A percentile compares a stretch with the other conserved stretches of the same genome.
These are phyloP conservation scores for Sus cebifrons DNA, from an alignment of 2,797 vertebrate genomes.

Conservation along the genomic window DNA sequence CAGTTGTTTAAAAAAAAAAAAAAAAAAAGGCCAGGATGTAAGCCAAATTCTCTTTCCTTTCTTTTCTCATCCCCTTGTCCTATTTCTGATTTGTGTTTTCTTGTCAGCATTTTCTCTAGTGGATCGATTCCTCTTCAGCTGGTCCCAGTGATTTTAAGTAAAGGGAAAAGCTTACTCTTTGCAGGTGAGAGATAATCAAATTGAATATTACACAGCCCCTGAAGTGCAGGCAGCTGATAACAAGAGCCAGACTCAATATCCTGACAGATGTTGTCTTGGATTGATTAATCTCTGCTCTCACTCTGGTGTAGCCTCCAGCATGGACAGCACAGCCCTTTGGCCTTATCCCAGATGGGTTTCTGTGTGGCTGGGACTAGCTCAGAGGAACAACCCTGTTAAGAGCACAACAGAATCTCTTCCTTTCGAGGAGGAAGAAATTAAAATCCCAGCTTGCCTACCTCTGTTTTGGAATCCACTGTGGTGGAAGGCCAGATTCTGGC, in stretches of 20 bases:
- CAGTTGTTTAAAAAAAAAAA: slow-evolving; percentile 48
- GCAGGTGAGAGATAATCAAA: slow-evolving; percentile 91
- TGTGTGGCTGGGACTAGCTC: slow-evolving; percentile 74
- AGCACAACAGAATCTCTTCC: slow-evolving; percentile 45
- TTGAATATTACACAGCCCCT: slow-evolving; percentile 92
- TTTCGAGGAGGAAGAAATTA: slow-evolving; percentile 65
- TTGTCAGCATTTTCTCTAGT: slow-evolving; percentile 89
- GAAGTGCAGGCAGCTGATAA: slow-evolving; percentile 90
- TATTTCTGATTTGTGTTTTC: slow-evolving; percentile 87
- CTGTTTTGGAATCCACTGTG: slow-evolving; percentile 65
- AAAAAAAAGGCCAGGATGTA: slow-evolving; percentile 62
- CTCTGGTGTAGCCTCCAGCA: slow-evolving; percentile 83
- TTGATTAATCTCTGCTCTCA: slow-evolving; percentile 90
- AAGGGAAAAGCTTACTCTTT: slow-evolving; percentile 89
- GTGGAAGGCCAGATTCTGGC: slow-evolving; percentile 57
- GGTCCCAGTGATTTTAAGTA: slow-evolving; percentile 88
- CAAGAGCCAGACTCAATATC: slow-evolving; percentile 91
- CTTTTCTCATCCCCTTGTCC: slow-evolving; percentile 82
- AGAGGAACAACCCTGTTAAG: slow-evolving; percentile 75
- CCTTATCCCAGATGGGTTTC: slow-evolving; percentile 82
- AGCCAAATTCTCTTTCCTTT: slow-evolving; percentile 83
- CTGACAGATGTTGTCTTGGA: slow-evolving; percentile 91
- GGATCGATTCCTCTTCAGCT: slow-evolving; percentile 88
- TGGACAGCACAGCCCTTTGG: slow-evolving; percentile 82
- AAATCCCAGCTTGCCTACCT: slow-evolving; percentile 65